Percentiles rank a stretch among this genome's conserved stretches.
Evolutionary conservation across 1,140 invertebrate genomes (phyloP).

Genomic region (Hylaeus volcanicus): DNA sequence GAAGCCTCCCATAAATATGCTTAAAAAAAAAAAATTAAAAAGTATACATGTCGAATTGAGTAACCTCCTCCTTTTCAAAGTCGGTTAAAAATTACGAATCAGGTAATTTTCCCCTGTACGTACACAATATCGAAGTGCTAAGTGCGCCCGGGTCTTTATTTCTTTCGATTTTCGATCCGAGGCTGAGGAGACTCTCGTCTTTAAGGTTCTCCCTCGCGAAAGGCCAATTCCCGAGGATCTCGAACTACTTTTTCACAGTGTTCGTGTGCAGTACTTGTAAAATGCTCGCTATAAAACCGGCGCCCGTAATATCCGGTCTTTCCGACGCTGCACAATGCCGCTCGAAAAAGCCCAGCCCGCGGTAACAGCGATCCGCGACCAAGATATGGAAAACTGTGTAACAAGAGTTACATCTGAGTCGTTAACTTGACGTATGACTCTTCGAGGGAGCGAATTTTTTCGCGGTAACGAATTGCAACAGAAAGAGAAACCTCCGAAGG

Average conservation of each 20-base stretch:
- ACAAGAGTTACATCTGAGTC: neutral
- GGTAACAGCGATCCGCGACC: neutral
- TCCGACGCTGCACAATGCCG: neutral
- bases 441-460: neutral
- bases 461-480: too few species aligned
- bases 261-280: conserved; percentile 2
- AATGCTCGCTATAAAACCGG: neutral
- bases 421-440: neutral
- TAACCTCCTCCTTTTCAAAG: too few species aligned
- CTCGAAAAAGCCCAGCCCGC: conserved; percentile 13
- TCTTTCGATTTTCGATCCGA: neutral
- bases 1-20: too few species aligned
- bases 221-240: conserved; percentile 13
- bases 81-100: too few species aligned
- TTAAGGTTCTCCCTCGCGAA: neutral
- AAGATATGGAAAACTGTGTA: neutral
- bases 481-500: neutral
- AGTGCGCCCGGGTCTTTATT: too few species aligned
- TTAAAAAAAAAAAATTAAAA: too few species aligned
- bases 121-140: too few species aligned
- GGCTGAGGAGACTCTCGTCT: neutral
- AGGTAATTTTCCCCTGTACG: too few species aligned
- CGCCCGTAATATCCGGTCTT: conserved; percentile 13
- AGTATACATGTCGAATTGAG: too few species aligned
- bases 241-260: conserved; percentile 31